Evolutionary conservation across 2,113 vertebrate genomes (phyloP).

Genomic region (Nothocercus julius): DNA sequence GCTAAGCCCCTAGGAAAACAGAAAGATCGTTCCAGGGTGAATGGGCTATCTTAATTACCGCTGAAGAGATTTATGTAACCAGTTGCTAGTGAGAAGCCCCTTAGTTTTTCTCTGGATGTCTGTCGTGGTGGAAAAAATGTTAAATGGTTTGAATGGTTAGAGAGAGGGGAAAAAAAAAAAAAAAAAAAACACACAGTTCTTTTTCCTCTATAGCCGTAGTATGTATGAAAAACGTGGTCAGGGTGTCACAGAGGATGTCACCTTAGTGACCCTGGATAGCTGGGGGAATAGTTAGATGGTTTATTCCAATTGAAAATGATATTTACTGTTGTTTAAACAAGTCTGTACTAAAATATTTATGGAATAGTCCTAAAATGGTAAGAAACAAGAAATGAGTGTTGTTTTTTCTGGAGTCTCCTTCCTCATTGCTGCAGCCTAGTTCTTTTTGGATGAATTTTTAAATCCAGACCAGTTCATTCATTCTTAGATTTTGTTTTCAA

Average conservation of each 20-base stretch:
- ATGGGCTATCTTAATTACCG: background rate
- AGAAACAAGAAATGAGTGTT: background rate
- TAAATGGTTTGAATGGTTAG: background rate
- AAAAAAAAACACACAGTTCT: background rate
- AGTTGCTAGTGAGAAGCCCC: background rate
- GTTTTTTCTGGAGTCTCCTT: background rate
- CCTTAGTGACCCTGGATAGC: background rate
- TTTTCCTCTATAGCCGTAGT: background rate
- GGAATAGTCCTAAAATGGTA: background rate
- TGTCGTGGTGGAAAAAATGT: no score
- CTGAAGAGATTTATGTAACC: background rate
- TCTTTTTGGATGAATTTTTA: background rate
- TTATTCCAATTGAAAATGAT: background rate
- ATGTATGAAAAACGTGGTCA: background rate
- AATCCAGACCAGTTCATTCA: background rate
- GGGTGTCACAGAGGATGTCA: background rate
- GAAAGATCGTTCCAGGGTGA: background rate
- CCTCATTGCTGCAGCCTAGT: background rate
- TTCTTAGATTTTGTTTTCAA: background rate
- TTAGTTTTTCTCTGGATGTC: background rate
- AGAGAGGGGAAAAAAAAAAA: no score
- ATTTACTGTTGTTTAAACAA: background rate
- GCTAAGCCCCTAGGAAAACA: background rate
- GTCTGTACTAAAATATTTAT: background rate
- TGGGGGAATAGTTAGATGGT: background rate